Base-by-base conservation (phyloP, 2,113 vertebrate genomes). In the Empidonax traillii region DNA sequence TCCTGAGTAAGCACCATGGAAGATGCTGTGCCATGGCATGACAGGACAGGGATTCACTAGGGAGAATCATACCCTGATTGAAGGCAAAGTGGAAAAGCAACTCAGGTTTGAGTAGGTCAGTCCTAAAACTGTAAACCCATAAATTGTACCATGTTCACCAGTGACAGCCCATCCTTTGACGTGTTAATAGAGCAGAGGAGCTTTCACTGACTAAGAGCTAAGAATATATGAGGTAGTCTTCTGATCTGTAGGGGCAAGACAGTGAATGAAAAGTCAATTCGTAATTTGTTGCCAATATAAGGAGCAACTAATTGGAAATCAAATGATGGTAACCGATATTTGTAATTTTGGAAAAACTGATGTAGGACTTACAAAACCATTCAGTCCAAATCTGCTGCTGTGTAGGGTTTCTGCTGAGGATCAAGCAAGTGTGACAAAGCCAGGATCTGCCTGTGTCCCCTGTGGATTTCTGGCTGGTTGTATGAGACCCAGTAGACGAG, bases 161-260 rank as follows among this genome's bases (percentile, higher is more conserved):
- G 37, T 69, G 46, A 94, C 97, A 25, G 62, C 95, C 33, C 25
- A 72, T 46, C 98, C 25, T 98, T 95, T 35, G 22, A 84, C 9
- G 16, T 2, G 1, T 6, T 0, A 0, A 6, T 23, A n/a, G 13
- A 72, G 41, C 30, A 82, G 35, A 72, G 14, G 33, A 68, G 9
- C 41, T 85, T 41, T 46, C 44, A 51, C 30, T 43, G 30, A 86
- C 0, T 52, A 63, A 68, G 22, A 85, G 14, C 7, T 53, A 68
- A 43, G 31, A 52, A 31, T 53, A 33, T 13, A 61, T 0, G 0
- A 75, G 35, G 37, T 35, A 20, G 25, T 41, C n/a, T 43, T 55
- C 62, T 46, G 30, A 56, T 8, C 12, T 75, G 12, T 9, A 62
- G 12, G 53, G 47, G 63, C 20, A 58, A 58, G 59, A 62, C 2